Base-by-base conservation (phyloP, 1,140 invertebrate species). In the Pseudobourletiella spinata region DNA sequence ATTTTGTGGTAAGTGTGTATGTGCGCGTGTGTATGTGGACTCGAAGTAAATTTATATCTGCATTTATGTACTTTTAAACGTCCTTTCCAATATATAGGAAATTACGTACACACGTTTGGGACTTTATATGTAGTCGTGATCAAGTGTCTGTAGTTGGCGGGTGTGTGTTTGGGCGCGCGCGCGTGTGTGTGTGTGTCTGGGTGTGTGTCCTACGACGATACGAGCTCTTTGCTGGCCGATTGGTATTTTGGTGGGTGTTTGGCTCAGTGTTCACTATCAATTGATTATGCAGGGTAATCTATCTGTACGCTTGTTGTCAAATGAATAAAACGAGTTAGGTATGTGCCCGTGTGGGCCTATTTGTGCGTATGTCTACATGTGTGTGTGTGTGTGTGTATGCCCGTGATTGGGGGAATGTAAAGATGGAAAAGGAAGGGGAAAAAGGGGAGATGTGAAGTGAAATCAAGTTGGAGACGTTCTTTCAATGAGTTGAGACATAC, bases 321-420 rank as follows among this genome's bases (percentile, higher is more conserved):
- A 61, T 52, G 59, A 61, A 35, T 42, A 61, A 61, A 56, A 61
- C 59, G 51, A 61, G 59, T 61, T 61, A 56, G 59, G 51, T 54
- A 50, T 39, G 24, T 15, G 48, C 24, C 29, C 29, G n/a, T n/a
- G n/a, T n/a, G n/a, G n/a, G n/a, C n/a, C n/a, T n/a, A n/a, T n/a
- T n/a, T n/a, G n/a, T n/a, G n/a, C n/a, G n/a, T n/a, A n/a, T n/a
- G n/a, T n/a, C n/a, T n/a, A n/a, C n/a, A n/a, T n/a, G n/a, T n/a
- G n/a, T n/a, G n/a, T n/a, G n/a, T n/a, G n/a, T n/a, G n/a, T n/a
- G 62, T 59, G 61, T 54, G 64, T 48, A 61, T 61, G 64, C n/a
- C n/a, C n/a, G n/a, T n/a, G n/a, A n/a, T n/a, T 54, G 57, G 32
- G 25, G 56, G 63, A 59, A 60, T 28, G 39, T 20, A 51, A 60